Base-by-base conservation (phyloP, 2,888 invertebrate species). In the Trachelus tabidus region DNA sequence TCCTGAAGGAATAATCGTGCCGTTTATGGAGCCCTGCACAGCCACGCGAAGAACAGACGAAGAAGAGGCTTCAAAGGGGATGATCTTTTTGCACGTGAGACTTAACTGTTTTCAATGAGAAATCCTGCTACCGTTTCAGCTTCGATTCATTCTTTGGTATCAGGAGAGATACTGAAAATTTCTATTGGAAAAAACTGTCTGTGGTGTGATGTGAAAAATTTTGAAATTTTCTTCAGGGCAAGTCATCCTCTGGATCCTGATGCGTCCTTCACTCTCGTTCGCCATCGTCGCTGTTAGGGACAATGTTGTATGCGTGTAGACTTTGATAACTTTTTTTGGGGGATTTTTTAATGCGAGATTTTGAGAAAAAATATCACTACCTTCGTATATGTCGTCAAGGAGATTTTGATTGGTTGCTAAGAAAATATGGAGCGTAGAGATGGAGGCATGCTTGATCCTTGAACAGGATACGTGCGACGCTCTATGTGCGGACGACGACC, bases 401-500 rank as follows among this genome's bases (percentile, higher is more conserved):
- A 56, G 23, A 56, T 56, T 56, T 9, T 23, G 0, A 56, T 56
- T 23, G 56, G 56, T 6, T 23, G 23, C 23, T 56, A 56, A 23
- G 15, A 23, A 56, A 9, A 56, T 23, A 4, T 23, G 2, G 23
- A 56, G 9, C 0, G 1, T 9, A 15, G 9, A 56, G 56, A 56
- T 56, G 9, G 23, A 23, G 40, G 40, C 23, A 56, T 56, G 56
- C 34, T 30, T 73, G 30, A 71, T 68, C 77, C 71, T 31, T 75
- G 34, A 34, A 69, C 34, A 69, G 31, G 35, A 74, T 76, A 79
- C 75, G 76, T 77, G 73, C 34, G 74, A 79, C 78, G 79, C 73
- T 81, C 77, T 76, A 76, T 78, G 69, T 76, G 81, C 83, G 87
- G 85, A 81, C 87, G 85, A 84, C 86, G 86, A 87, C 85, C 85